Evolutionary conservation across 37 sponge, comb jelly and placozoan species (phyloP).

Genomic region (Amphimedon queenslandica): DNA sequence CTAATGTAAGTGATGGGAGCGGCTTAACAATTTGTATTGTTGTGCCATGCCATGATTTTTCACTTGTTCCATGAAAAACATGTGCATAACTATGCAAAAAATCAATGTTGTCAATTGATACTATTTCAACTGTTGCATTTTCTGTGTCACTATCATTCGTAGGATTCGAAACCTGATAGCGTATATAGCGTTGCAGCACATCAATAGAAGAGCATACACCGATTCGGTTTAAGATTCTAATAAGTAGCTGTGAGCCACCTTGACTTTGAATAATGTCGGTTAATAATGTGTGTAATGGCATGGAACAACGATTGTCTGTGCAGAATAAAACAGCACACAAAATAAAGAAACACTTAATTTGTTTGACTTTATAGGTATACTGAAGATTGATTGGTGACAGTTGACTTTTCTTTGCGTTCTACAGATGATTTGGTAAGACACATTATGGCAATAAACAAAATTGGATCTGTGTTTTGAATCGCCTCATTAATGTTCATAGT

Average conservation of each 20-base stretch:
- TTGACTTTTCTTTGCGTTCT: not conserved
- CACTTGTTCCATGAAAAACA: slow-evolving; percentile 2
- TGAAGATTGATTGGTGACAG: not conserved
- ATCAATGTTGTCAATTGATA: slow-evolving; percentile 23
- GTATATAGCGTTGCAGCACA: slow-evolving; percentile 24
- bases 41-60: slow-evolving; percentile 22
- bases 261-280: slow-evolving; percentile 18
- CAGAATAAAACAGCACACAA: slow-evolving; percentile 8
- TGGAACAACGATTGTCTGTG: slow-evolving; percentile 6
- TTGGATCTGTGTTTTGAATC: not conserved
- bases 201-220: slow-evolving; percentile 20
- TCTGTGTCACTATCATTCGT: not conserved
- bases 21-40: slow-evolving; percentile 22
- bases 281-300: slow-evolving; percentile 21
- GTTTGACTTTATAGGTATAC: not conserved
- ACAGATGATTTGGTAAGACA: slow-evolving; percentile 4
- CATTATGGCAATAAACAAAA: slow-evolving; percentile 7
- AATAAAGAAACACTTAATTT: not conserved
- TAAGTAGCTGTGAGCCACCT: slow-evolving; percentile 15
- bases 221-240: slow-evolving; percentile 6
- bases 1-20: slow-evolving; percentile 2
- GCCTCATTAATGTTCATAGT: slow-evolving; percentile 2
- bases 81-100: slow-evolving; percentile 28
- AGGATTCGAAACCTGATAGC: not conserved
- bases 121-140: not conserved